These are phyloP conservation scores for Luehdorfia chinensis DNA, from an alignment of 1,140 invertebrate genomes.

Conservation along the genomic window DNA sequence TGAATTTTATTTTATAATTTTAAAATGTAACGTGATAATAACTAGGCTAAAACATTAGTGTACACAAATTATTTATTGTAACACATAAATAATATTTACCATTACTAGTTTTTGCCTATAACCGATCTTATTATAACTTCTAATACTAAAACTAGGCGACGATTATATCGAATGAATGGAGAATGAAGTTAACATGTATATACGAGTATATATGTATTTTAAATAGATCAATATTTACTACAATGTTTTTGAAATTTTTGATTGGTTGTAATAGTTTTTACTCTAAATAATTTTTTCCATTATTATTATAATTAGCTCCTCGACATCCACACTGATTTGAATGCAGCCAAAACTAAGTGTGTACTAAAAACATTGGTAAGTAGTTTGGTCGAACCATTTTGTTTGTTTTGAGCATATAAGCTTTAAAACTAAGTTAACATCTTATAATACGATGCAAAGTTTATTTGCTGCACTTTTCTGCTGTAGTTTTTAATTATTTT, in stretches of 20 bases:
- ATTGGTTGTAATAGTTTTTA: conserved; percentile 28
- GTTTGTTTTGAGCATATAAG: too few species aligned
- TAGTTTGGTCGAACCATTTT: too few species aligned
- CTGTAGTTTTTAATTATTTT: too few species aligned
- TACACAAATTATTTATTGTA: conserved; percentile 52
- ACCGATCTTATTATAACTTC: conserved; percentile 24
- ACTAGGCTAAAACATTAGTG: conserved; percentile 57
- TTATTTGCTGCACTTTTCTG: too few species aligned
- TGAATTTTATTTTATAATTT: too few species aligned
- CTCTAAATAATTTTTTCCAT: conserved; percentile 29
- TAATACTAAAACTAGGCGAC: conserved; percentile 28
- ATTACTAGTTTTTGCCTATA: conserved; percentile 27
- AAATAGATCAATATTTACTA: conserved; percentile 45
- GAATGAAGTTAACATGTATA: conserved; percentile 42
- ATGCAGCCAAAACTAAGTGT: too few species aligned
- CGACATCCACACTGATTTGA: too few species aligned
- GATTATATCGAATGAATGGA: conserved; percentile 33
- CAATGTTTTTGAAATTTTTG: conserved; percentile 24
- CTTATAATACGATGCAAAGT: too few species aligned
- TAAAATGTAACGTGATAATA: conserved; percentile 72
- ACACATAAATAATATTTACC: too few species aligned
- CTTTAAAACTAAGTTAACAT: too few species aligned
- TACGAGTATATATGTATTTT: conserved; percentile 48
- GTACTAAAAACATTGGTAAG: too few species aligned
- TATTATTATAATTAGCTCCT: too few species aligned